Evolutionary conservation across 2,113 vertebrate species (phyloP), one percentile per base, ranked within the genome.

Genomic region (Corvus hawaiiensis): DNA sequence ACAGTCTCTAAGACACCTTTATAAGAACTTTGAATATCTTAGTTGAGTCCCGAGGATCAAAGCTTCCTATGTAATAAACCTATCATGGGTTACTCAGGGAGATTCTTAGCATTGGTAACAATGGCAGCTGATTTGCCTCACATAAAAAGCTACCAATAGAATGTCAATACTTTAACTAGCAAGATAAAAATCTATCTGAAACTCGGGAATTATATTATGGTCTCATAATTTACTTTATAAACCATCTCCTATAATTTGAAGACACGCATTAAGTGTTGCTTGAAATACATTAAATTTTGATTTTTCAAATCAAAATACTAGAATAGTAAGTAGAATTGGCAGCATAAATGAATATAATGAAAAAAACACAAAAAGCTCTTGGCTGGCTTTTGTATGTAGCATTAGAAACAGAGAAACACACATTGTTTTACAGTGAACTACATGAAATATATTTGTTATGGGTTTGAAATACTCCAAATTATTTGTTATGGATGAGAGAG

Each of bases 291-390:
- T 93, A 81, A 33, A 72, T 93, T 83, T 55, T 76, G 61, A 55
- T 89, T 94, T 95, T 90, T 67, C 41, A 68, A 84, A 78, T 89
- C 58, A 35, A 69, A 82, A 58, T 78, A 75, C 86, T 66, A 41
- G 58, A 96, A 92, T 64, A 95, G 84, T 39, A 90, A 93, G 71
- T 59, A 67, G 84, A 91, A 97, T 91, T 96, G 95, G 91, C 94
- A 95, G 90, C 92, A 94, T 91, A 95, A 96, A 93, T 93, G 90
- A 93, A 94, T 90, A 78, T 72, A 96, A 90, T 78, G 68, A 93
- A 95, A 84, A 90, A 94, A 92, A 49, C 52, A 90, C 79, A 89
- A 75, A 96, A 92, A 87, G 69, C 62, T 94, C 46, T 92, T 95
- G 92, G 76, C 80, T 94, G 80, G n/a, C 59, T 94, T 92, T 92